These are phyloP conservation scores for Geodia barretti DNA, from an alignment of 37 sponge, comb jelly and placozoan genomes.

Conservation along the genomic window DNA sequence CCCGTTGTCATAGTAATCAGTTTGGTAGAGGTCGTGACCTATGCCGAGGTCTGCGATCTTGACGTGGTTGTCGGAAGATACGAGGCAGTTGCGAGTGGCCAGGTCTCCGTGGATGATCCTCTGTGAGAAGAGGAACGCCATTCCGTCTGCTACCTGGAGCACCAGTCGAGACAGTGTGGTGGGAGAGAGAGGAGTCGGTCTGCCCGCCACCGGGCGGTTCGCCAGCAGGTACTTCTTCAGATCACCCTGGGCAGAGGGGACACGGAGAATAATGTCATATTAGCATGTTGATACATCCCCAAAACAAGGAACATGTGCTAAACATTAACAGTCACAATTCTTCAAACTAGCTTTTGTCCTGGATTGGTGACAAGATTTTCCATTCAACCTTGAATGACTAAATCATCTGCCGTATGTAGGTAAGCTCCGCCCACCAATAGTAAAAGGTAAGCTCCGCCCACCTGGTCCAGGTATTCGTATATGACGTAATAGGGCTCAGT, in stretches of 20 bases:
- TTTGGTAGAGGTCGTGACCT: conserved; percentile 78
- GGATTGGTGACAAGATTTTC: too few relatives aligned
- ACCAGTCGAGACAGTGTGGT: conserved; percentile 47
- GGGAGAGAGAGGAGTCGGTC: conserved; percentile 36
- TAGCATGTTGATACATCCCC: too few relatives aligned
- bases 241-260: conserved; percentile 62
- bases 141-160: conserved; percentile 80
- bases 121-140: conserved; percentile 81
- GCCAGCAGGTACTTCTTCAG: conserved; percentile 67
- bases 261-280: too few relatives aligned
- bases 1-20: conserved; percentile 87
- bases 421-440: not conserved
- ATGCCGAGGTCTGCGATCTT: conserved; percentile 90
- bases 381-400: not conserved
- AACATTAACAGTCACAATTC: too few relatives aligned
- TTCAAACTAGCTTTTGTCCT: too few relatives aligned
- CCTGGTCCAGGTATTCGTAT: conserved; percentile 84
- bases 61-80: conserved; percentile 67
- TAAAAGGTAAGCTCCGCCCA: conserved; percentile 40
- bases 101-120: conserved; percentile 85
- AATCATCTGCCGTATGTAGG: not conserved
- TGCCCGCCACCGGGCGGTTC: conserved; percentile 34
- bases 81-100: conserved; percentile 83
- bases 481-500: conserved; percentile 84
- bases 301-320: too few relatives aligned